These are phyloP conservation scores for Sisyra nigra DNA, from an alignment of 2,888 invertebrate species.

Conservation along the genomic window DNA sequence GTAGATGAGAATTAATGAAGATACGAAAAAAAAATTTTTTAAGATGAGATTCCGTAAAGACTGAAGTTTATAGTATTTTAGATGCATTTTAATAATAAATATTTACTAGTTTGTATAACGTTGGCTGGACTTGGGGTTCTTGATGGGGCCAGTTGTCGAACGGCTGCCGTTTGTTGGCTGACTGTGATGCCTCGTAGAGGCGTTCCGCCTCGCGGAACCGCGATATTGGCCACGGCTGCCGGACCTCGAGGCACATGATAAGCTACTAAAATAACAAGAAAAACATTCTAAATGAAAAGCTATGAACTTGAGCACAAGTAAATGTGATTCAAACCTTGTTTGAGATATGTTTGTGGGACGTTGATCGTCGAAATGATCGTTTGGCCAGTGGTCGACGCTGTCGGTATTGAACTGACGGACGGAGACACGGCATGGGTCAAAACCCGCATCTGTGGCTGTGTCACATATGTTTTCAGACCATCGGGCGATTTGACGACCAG, in stretches of 20 bases:
- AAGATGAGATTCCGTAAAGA: too few species aligned
- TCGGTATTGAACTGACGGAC: constrained; percentile 19
- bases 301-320: too few species aligned
- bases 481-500: constrained; percentile 31
- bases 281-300: background rate
- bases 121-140: constrained; percentile 25
- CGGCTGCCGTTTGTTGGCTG: constrained; percentile 11
- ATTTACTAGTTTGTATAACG: constrained; percentile 4
- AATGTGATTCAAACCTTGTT: constrained; percentile 24
- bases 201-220: constrained; percentile 44
- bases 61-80: too few species aligned
- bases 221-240: constrained; percentile 58
- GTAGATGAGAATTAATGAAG: too few species aligned
- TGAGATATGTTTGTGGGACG: constrained; percentile 33
- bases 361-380: constrained; percentile 27
- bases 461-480: constrained; percentile 18
- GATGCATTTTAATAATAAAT: too few species aligned
- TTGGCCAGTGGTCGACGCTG: constrained; percentile 19
- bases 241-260: constrained; percentile 39
- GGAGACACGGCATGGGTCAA: constrained; percentile 22
- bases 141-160: constrained; percentile 22
- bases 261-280: constrained; percentile 19
- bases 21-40: too few species aligned
- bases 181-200: constrained; percentile 23
- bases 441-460: constrained; percentile 22